These are phyloP conservation scores for Tineola bisselliella DNA, from an alignment of 2,888 invertebrate species.

Conservation along the genomic window DNA sequence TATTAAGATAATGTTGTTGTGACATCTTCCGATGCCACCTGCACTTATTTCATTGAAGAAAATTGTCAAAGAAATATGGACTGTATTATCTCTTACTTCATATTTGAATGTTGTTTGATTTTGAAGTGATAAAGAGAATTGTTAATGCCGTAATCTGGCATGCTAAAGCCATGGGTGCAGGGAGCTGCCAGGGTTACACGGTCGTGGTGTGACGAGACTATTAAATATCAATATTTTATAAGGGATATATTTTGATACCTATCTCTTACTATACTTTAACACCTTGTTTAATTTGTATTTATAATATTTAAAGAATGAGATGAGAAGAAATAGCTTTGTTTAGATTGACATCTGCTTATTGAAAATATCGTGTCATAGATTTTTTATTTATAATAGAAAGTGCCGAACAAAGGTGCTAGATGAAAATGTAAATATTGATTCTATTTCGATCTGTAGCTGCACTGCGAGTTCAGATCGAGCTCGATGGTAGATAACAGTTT, in stretches of 20 bases:
- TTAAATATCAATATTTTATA: conserved; percentile 65
- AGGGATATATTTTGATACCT: conserved; percentile 47
- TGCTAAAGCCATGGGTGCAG: conserved; percentile 46
- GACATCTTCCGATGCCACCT: conserved; percentile 52
- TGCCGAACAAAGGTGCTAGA: conserved; percentile 1
- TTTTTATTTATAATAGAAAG: neutral
- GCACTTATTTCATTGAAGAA: conserved; percentile 32
- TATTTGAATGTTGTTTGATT: conserved; percentile 20
- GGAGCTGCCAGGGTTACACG: conserved; percentile 51
- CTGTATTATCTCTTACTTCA: conserved; percentile 14
- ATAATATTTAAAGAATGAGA: neutral
- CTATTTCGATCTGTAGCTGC: conserved; percentile 24
- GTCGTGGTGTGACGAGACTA: conserved; percentile 43
- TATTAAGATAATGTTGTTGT: conserved; percentile 51
- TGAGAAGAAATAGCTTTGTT: neutral
- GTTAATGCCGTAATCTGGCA: conserved; percentile 57
- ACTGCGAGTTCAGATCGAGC: conserved; percentile 40
- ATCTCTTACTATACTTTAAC: conserved; percentile 55
- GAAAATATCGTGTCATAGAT: neutral
- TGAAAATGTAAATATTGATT: conserved; percentile 20
- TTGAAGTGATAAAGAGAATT: conserved; percentile 36
- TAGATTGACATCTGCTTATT: conserved; percentile 4
- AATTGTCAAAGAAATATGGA: conserved; percentile 13
- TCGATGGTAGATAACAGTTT: conserved; percentile 34
- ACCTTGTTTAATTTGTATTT: conserved; percentile 43